phyloP scores from a whole-genome alignment of 2,888 invertebrate species.

The Diachrysia chrysitis region DNA sequence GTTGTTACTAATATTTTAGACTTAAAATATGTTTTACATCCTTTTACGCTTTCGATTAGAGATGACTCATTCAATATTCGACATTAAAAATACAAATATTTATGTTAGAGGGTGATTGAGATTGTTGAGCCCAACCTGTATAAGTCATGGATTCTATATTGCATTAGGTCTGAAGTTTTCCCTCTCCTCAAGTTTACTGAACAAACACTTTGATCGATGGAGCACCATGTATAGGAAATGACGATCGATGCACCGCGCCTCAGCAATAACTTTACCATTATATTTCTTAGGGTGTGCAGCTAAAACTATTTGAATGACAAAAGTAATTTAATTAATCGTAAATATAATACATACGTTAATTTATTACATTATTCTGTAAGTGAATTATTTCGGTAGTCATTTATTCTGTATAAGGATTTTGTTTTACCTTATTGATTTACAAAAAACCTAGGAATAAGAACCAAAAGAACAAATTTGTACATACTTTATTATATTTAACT shows the following conservation, averaged over 20 bases:
- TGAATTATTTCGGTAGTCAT: background rate
- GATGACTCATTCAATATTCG: background rate
- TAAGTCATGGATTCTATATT: background rate
- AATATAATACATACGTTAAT: background rate
- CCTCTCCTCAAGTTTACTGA: background rate
- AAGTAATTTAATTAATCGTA: background rate
- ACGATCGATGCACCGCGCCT: constrained; percentile 31
- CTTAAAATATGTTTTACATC: background rate
- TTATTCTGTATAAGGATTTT: background rate
- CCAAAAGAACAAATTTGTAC: too few relatives aligned
- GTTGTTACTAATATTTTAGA: too few relatives aligned
- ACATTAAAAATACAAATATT: constrained; percentile 6
- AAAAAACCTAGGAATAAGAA: too few relatives aligned
- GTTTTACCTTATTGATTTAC: background rate
- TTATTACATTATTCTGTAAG: background rate
- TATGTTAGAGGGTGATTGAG: background rate
- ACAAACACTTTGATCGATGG: constrained; percentile 16
- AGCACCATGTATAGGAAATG: background rate
- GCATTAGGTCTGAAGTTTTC: background rate
- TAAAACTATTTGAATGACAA: background rate
- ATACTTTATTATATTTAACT: too few relatives aligned
- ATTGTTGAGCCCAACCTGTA: background rate
- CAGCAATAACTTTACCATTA: background rate
- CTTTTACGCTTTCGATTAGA: background rate
- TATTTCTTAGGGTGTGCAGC: background rate